Percentiles rank a stretch among this genome's conserved stretches.
These are phyloP conservation scores for Girardia tigrina DNA, from an alignment of 2,888 invertebrate species.

Conservation along the genomic window DNA sequence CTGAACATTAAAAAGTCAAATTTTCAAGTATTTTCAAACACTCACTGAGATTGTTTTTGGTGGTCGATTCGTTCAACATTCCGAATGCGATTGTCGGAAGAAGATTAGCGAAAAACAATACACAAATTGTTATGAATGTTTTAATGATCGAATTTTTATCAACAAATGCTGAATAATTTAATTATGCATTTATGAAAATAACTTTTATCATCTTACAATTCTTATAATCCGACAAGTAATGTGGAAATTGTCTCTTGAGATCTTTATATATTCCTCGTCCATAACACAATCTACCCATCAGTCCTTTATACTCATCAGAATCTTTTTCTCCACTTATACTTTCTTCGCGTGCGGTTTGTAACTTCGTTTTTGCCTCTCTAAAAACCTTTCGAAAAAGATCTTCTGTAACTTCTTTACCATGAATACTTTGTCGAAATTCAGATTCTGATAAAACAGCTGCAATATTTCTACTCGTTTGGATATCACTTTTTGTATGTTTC, in stretches of 20 bases:
- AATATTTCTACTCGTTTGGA: conserved; percentile 56
- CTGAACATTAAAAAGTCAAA: too few species aligned
- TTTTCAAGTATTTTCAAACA: too few species aligned
- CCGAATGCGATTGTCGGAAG: conserved; percentile 56
- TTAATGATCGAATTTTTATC: conserved; percentile 54
- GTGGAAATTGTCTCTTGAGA: conserved; percentile 51
- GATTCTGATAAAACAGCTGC: conserved; percentile 56
- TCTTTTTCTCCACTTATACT: neutral
- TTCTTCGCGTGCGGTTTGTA: too few species aligned
- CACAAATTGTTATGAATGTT: conserved; percentile 54
- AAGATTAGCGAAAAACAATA: conserved; percentile 56
- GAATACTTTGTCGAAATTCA: conserved; percentile 54
- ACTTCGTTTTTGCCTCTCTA: conserved; percentile 50
- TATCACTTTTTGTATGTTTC: conserved; percentile 57
- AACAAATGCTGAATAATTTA: conserved; percentile 48
- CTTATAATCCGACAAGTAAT: conserved; percentile 54
- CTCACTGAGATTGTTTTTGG: conserved; percentile 54
- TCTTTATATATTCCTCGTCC: conserved; percentile 52
- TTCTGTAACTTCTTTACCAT: conserved; percentile 55
- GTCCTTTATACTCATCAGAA: neutral
- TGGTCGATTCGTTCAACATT: conserved; percentile 55
- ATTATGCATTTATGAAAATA: too few species aligned
- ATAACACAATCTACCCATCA: conserved; percentile 43
- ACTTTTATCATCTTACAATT: conserved; percentile 53
- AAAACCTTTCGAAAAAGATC: conserved; percentile 50